phyloP scores from a whole-genome alignment of 2,113 vertebrate species.

The Saguinus midas region DNA sequence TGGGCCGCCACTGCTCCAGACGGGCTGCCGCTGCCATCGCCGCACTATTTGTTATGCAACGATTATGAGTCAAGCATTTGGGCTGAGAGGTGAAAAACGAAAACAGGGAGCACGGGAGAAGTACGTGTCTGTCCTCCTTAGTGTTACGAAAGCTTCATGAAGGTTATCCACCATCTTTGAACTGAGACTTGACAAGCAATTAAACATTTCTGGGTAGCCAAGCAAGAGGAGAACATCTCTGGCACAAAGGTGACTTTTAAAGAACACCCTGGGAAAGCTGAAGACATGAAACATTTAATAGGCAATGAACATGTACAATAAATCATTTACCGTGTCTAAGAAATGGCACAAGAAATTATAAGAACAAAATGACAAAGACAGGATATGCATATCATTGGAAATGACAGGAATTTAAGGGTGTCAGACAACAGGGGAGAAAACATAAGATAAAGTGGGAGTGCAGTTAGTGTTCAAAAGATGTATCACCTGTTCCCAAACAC shows the following conservation, averaged over 20 bases:
- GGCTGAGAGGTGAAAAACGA: neutral
- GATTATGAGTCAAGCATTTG: neutral
- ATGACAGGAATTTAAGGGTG: neutral
- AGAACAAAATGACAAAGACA: neutral
- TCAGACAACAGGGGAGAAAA: neutral
- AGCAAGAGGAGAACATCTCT: neutral
- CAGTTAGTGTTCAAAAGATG: neutral
- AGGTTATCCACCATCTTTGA: neutral
- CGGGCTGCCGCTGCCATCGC: too few relatives aligned
- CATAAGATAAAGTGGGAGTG: too few relatives aligned
- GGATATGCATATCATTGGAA: neutral
- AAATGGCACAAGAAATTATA: neutral
- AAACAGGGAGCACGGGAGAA: neutral
- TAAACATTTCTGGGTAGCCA: neutral
- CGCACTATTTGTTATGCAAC: fast-evolving
- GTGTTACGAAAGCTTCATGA: neutral
- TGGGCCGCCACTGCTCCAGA: too few relatives aligned
- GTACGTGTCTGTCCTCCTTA: neutral
- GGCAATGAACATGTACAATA: fast-evolving
- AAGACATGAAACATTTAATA: too few relatives aligned
- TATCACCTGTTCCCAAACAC: neutral
- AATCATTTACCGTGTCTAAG: neutral
- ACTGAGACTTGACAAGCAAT: neutral
- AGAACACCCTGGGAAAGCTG: too few relatives aligned
- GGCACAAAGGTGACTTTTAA: neutral